A percentile compares a stretch with the other conserved stretches of the same genome.
Conservation (phyloP, 64 coral and sea anemone genomes). For the Porites lutea region DNA sequence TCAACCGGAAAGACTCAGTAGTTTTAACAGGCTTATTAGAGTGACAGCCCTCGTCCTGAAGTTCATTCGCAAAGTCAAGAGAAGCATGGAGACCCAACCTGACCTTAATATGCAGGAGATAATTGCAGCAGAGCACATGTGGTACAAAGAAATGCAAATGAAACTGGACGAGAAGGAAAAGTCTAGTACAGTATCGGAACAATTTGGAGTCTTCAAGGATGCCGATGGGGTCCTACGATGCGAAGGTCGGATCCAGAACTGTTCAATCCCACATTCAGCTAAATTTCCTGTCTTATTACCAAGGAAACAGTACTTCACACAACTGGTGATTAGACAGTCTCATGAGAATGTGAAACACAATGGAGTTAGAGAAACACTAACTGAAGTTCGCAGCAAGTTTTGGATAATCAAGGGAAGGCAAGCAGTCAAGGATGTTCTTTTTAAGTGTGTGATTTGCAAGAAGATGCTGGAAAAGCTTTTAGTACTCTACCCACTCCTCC, state of each 20-base stretch:
- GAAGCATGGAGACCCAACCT: too few species aligned
- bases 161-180: constrained; percentile 20
- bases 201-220: constrained; percentile 24
- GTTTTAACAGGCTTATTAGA: too few species aligned
- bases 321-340: not conserved
- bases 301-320: constrained; percentile 9
- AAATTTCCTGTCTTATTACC: not conserved
- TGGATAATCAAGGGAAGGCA: constrained; percentile 27
- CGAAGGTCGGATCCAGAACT: not conserved
- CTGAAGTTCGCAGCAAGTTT: not conserved
- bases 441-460: too few species aligned
- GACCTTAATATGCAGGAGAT: not conserved
- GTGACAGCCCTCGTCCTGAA: too few species aligned
- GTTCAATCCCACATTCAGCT: not conserved
- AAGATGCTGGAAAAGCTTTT: not conserved
- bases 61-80: too few species aligned
- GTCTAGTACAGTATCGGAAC: constrained; percentile 6
- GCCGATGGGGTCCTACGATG: constrained; percentile 8
- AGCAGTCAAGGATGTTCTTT: not conserved
- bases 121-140: not conserved
- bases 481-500: not conserved
- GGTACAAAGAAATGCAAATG: not conserved
- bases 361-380: constrained; percentile 40
- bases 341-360: constrained; percentile 10
- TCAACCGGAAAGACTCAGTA: too few species aligned